Evolutionary conservation across 1,140 invertebrate species (phyloP), one percentile per base, ranked within the genome.

Genomic region (Aleiodes sp.): DNA sequence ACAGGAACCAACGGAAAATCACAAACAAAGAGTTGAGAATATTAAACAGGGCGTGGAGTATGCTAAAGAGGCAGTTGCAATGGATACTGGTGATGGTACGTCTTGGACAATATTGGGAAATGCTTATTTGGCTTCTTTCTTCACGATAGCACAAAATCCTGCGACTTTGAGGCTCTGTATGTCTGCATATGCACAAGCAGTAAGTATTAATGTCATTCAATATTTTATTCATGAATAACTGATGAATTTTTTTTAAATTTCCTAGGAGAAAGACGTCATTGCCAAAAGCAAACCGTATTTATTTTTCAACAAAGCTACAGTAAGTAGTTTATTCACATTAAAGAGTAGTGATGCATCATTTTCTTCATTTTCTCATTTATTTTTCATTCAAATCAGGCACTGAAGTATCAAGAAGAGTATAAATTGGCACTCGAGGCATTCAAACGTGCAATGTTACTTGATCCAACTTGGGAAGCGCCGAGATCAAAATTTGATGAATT

Each of bases 41-140:
- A 88, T 96, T 29, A 87, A 92, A 67, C 88, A 91, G 77, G 91
- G 94, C 74, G 89, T 96, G 2, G 90, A 91, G 57, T 89, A 92
- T 76, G 95, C 95, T 0, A 95, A 94, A 82, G 93, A 96, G 78
- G 94, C 95, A 12, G 90, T 97, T 1, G 87, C 92, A 67, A 79
- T 95, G 12, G 94, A 96, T 80, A 88, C 92, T 14, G 90, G 90
- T 60, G 95, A 97, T 88, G 94, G 94, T 12, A 87, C 89, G 12
- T 96, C 94, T 0, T 97, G 95, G 95, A 88, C 90, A 67, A 90
- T 95, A 72, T 85, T 96, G 43, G 95, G 94, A 16, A 96, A 96
- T 88, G 93, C 94, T 1, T 93, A 95, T 80, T 85, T 97, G 39
- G 93, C 92, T 57, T 89, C 91, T 52, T 96, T 93, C 84, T 96